Percentiles rank a stretch among this genome's conserved stretches.
phyloP scores from a whole-genome alignment of 2,888 invertebrate species.

The Harpalus rubripes region DNA sequence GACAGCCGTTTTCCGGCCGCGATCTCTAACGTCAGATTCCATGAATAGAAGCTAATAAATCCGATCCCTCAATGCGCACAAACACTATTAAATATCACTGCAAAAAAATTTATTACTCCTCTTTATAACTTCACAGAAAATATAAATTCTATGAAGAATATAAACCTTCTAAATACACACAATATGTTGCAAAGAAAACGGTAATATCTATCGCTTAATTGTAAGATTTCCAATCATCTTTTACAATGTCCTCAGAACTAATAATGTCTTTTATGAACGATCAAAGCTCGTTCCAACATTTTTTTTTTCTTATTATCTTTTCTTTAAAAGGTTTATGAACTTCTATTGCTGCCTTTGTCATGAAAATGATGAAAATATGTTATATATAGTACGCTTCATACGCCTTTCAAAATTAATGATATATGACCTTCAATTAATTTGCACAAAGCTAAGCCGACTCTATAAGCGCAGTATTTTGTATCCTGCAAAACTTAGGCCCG shows the following conservation, averaged over 20 bases:
- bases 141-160: not conserved
- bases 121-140: constrained; percentile 24
- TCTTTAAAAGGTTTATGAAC: no score
- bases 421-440: not conserved
- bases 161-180: not conserved
- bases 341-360: no score
- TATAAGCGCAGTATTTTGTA: no score
- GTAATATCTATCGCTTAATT: not conserved
- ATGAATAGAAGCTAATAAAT: constrained; percentile 65
- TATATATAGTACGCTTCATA: no score
- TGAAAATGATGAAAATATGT: no score
- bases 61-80: constrained; percentile 57
- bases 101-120: constrained; percentile 57
- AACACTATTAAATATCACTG: constrained; percentile 61
- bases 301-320: no score
- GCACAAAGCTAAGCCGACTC: no score
- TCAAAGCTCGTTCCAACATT: not conserved
- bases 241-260: not conserved
- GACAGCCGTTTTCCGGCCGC: constrained; percentile 68
- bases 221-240: constrained; percentile 1
- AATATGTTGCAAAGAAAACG: not conserved
- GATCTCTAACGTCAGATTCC: constrained; percentile 58
- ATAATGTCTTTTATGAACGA: not conserved
- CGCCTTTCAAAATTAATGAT: no score
- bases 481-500: no score